Evolutionary conservation across 2,797 vertebrate genomes (phyloP), one percentile per base, ranked within the genome.

Genomic region (Characodon lateralis): DNA sequence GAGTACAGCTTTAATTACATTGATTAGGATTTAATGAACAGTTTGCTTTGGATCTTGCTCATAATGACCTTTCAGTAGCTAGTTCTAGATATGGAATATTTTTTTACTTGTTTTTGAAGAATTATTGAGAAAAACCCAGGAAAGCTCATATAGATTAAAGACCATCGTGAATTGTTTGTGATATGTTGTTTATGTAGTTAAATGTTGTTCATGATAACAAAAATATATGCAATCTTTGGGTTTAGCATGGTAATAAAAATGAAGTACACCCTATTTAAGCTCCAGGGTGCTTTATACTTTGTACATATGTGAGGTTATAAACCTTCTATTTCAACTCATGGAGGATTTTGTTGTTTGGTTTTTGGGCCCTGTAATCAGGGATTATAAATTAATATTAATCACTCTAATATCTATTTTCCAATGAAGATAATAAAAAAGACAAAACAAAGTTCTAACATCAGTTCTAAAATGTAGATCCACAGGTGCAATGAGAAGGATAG

Each of bases 1-100:
- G 95, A 98, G 98, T 96, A 83, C 61, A 24, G 6, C 1, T 78
- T 83, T 55, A 48, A 14, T 80, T 72, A 18, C 70, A 24, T 16
- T 24, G 13, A 66, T 39, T 2, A 13, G 41, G n/a, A 66, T 16
- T 12, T 9, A 53, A 71, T 77, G 2, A 53, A 41, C 41, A 26
- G 56, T 51, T 18, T n/a, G 13, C 31, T 6, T 68, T 69, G 65
- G 10, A 46, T 13, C 6, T 39, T 24, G 8, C 50, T 16, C 16
- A 48, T 3, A 50, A 0, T 10, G 28, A 68, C 12, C 10, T 31
- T 22, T 59, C 24, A 26, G 4, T 18, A 2, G 12, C 7, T 8
- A 48, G 0, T 65, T 16, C 26, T 59, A 28, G 20, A 35, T 59
- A 12, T 61, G 35, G 9, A 48, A 16, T 28, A 59, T 28, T 46